phyloP scores from a whole-genome alignment of 1,140 invertebrate genomes.

The Drosophila rufa region DNA sequence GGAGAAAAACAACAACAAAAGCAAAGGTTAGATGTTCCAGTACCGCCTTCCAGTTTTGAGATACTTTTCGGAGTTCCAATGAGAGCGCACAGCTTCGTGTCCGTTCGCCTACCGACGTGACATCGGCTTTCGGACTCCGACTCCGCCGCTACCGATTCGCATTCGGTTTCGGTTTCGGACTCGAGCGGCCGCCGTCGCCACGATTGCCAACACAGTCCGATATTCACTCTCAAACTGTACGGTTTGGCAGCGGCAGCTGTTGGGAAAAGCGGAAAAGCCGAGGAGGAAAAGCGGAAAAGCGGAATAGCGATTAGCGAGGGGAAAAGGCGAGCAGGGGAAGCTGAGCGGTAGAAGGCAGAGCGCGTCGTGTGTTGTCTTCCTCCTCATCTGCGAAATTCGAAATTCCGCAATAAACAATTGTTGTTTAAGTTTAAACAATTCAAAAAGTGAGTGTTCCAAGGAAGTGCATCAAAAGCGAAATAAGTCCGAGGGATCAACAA shows the following conservation, averaged over 20 bases:
- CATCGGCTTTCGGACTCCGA: conserved; percentile 19
- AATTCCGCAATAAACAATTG: conserved; percentile 50
- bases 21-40: conserved; percentile 39
- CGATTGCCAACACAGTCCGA: conserved; percentile 56
- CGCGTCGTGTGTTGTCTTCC: conserved; percentile 65
- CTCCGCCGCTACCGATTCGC: conserved; percentile 29
- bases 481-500: conserved; percentile 7
- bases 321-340: conserved; percentile 40
- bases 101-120: conserved; percentile 6
- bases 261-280: conserved; percentile 50
- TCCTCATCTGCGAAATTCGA: conserved; percentile 30
- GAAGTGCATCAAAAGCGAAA: conserved; percentile 15
- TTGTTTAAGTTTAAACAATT: conserved; percentile 54
- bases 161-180: conserved; percentile 10
- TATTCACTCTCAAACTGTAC: conserved; percentile 79
- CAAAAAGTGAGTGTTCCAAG: conserved; percentile 59
- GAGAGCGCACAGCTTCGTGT: conserved; percentile 27
- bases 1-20: conserved; percentile 24
- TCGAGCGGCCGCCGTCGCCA: conserved; percentile 12
- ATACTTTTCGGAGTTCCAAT: conserved; percentile 41
- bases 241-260: conserved; percentile 71
- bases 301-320: conserved; percentile 23
- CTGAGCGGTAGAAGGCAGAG: conserved; percentile 21
- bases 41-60: conserved; percentile 43
- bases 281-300: conserved; percentile 33